These are phyloP conservation scores for Mythimna loreyi DNA, from an alignment of 2,888 invertebrate genomes.

Conservation along the genomic window DNA sequence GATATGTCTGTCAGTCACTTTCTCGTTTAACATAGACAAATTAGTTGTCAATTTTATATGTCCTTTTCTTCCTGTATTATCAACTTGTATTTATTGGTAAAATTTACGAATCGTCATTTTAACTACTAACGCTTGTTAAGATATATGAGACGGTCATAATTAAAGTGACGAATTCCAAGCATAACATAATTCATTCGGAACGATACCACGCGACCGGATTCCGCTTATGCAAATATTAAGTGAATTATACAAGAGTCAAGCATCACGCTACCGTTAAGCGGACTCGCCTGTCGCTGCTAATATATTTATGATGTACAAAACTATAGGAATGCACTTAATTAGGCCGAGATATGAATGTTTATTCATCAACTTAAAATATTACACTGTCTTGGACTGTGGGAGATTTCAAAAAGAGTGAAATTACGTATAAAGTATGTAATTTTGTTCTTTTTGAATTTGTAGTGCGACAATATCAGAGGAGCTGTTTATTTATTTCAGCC, in stretches of 20 bases:
- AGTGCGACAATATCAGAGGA: no score
- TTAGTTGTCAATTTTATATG: not conserved
- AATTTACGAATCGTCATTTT: not conserved
- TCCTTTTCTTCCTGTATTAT: not conserved
- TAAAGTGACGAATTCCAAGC: slow-evolving; percentile 39
- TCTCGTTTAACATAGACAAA: no score
- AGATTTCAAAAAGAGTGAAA: not conserved
- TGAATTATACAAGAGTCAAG: slow-evolving; percentile 54
- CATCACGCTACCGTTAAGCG: slow-evolving; percentile 66
- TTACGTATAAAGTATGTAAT: no score
- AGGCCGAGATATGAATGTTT: slow-evolving; percentile 13
- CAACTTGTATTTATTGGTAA: not conserved
- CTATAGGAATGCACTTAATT: slow-evolving; percentile 43
- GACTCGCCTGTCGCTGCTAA: slow-evolving; percentile 27
- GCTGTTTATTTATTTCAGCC: no score
- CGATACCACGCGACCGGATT: slow-evolving; percentile 55
- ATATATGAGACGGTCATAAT: not conserved
- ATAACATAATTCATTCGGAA: slow-evolving; percentile 48
- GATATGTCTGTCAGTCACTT: no score
- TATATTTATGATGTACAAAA: slow-evolving; percentile 52
- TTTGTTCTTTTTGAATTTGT: no score
- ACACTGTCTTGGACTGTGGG: no score
- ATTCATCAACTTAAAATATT: slow-evolving; percentile 7
- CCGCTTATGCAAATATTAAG: slow-evolving; percentile 60
- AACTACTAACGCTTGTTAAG: not conserved